A percentile compares a stretch with the other conserved stretches of the same genome.
Evolutionary conservation across 2,113 vertebrate species (phyloP).

Genomic region (Pseudorasbora parva): DNA sequence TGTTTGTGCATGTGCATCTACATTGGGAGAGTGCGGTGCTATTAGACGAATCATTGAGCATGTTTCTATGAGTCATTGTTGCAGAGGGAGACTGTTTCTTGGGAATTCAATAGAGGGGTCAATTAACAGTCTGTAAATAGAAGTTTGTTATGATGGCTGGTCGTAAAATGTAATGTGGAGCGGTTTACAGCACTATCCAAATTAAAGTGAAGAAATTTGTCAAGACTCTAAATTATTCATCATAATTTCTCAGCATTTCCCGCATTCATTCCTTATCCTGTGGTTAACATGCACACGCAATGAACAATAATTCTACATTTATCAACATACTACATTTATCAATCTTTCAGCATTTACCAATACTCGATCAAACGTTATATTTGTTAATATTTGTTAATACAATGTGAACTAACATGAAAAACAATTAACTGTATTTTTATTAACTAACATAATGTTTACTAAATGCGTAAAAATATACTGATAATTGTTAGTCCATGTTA

Average conservation of each 20-base stretch:
- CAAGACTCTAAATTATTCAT: conserved; percentile 30
- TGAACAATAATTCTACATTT: background rate
- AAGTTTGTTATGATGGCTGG: conserved; percentile 38
- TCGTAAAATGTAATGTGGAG: conserved; percentile 35
- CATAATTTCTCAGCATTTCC: conserved; percentile 8
- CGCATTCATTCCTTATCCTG: conserved; percentile 6
- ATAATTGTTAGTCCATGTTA: background rate
- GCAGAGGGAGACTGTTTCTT: conserved; percentile 13
- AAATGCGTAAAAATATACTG: background rate
- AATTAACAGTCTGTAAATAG: conserved; percentile 48
- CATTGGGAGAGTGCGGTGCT: conserved; percentile 7
- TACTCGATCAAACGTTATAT: background rate
- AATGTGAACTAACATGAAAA: background rate
- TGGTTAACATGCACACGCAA: background rate
- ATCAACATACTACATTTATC: too few species aligned
- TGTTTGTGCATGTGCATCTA: conserved; percentile 9
- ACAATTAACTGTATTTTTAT: background rate
- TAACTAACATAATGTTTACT: background rate
- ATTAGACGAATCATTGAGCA: conserved; percentile 46
- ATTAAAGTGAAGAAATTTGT: background rate
- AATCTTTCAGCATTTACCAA: background rate
- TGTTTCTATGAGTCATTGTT: conserved; percentile 23
- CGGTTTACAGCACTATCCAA: conserved; percentile 39
- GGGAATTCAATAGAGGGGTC: conserved; percentile 45
- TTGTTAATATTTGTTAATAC: background rate